These are phyloP conservation scores for Paedocypris micromegethes DNA, from an alignment of 2,797 vertebrate genomes.

Conservation along the genomic window DNA sequence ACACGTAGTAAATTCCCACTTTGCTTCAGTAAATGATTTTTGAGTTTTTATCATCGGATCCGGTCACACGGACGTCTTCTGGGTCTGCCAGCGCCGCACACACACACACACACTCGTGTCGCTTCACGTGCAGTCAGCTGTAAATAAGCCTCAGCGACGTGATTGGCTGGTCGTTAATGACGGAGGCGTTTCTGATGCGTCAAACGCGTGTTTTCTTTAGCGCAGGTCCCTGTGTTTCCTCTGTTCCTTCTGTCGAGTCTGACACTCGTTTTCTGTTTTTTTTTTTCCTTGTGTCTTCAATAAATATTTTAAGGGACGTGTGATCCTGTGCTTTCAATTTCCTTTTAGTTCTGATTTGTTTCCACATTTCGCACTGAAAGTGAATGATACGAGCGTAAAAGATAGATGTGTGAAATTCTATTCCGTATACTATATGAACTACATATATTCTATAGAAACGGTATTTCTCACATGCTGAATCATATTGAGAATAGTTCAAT, in stretches of 20 bases:
- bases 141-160: slow-evolving; percentile 21
- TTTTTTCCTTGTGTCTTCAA: slow-evolving; percentile 68
- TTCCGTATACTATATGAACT: too few species aligned
- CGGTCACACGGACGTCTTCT: slow-evolving; percentile 39
- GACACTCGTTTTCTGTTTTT: slow-evolving; percentile 44
- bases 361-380: neutral
- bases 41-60: neutral
- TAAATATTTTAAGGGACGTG: slow-evolving; percentile 71
- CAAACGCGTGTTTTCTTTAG: slow-evolving; percentile 39
- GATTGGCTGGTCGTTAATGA: too few species aligned
- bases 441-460: too few species aligned
- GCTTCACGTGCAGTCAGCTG: neutral
- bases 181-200: too few species aligned
- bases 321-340: slow-evolving; percentile 10
- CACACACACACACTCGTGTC: too few species aligned
- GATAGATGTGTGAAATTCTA: too few species aligned
- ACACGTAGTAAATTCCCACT: neutral
- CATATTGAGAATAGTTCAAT: too few species aligned
- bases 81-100: slow-evolving; percentile 8
- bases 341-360: neutral
- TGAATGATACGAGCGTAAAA: too few species aligned
- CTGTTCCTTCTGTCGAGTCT: slow-evolving; percentile 48
- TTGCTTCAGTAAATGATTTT: slow-evolving; percentile 7
- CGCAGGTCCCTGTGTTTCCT: slow-evolving; percentile 31
- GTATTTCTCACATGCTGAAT: too few species aligned